Evolutionary conservation across 2,113 vertebrate genomes (phyloP).

Genomic region (Oryzias celebensis): DNA sequence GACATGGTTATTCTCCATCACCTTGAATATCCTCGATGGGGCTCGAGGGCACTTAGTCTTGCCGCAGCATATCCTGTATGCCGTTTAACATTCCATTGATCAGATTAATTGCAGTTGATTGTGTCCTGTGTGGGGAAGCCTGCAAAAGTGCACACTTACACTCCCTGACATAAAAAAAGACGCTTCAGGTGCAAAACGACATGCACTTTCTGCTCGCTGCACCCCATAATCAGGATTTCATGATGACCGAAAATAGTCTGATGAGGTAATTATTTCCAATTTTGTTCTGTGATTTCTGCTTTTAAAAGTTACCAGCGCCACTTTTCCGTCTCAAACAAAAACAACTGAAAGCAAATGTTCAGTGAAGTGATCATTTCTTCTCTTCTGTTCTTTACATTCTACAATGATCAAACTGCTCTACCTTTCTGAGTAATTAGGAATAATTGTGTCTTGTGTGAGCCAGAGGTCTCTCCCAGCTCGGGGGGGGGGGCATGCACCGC

Average conservation of each 20-base stretch:
- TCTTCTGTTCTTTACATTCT: too few relatives aligned
- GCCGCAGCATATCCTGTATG: conserved; percentile 66
- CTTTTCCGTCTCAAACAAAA: too few relatives aligned
- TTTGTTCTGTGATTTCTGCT: too few relatives aligned
- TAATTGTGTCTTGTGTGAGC: conserved; percentile 81
- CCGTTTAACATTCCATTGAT: conserved; percentile 76
- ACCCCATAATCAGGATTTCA: too few relatives aligned
- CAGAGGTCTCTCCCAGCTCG: conserved; percentile 56
- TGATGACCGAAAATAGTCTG: too few relatives aligned
- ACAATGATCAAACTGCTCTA: background rate
- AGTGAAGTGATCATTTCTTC: too few relatives aligned
- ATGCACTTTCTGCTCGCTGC: background rate
- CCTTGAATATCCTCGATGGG: conserved; percentile 68
- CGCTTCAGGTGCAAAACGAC: background rate
- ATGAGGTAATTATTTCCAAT: too few relatives aligned
- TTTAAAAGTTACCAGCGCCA: too few relatives aligned
- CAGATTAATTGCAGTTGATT: conserved; percentile 75
- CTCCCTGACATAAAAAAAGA: conserved; percentile 38
- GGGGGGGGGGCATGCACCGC: conserved; percentile 57
- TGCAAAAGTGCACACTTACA: conserved; percentile 50
- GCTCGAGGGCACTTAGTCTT: conserved; percentile 68
- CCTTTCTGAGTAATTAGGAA: conserved; percentile 78
- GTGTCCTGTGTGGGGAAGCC: conserved; percentile 68
- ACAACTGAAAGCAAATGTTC: too few relatives aligned
- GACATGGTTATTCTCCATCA: conserved; percentile 73